Evolutionary conservation across 2,797 vertebrate genomes (phyloP), one percentile per base, ranked within the genome.

Genomic region (Betta splendens): DNA sequence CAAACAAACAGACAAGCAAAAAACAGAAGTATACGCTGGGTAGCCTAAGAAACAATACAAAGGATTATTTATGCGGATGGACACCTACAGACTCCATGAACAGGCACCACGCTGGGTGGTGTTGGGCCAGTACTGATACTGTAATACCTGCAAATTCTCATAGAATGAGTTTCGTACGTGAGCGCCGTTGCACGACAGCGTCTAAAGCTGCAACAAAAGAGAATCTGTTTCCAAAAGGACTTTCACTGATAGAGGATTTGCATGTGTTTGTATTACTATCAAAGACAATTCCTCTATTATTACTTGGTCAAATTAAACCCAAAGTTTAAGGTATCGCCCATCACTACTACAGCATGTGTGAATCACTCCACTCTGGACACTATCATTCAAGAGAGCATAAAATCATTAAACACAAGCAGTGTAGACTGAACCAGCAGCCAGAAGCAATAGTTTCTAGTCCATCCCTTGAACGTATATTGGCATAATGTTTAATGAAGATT

Each of bases 61-160:
- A 31, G 13, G 11, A 12, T 11, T 38, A 40, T n/a, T 57, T 10
- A 20, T 13, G 21, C 31, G 17, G 32, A 7, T 36, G 16, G 47
- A 45, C 56, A 35, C 50, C 68, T 52, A 50, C 44, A 70, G 50
- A 42, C 9, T 25, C n/a, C n/a, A n/a, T 12, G 5, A n/a, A n/a
- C n/a, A n/a, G n/a, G n/a, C n/a, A n/a, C n/a, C n/a, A n/a, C n/a
- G n/a, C n/a, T n/a, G n/a, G n/a, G 7, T 7, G 4, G 26, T 28
- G 10, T 9, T 7, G 7, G 8, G 26, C 7, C 26, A 8, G 0
- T 28, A 31, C 2, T 51, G 3, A 11, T 9, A 1, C 2, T 20
- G 9, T 0, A 5, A 38, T 10, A 35, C 9, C 26, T 29, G 6
- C 3, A 29, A 25, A 5, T 40, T 25, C 48, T 37, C 22, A 12